These are phyloP conservation scores for Stigmatopora nigra DNA, from an alignment of 2,113 vertebrate genomes.

Conservation along the genomic window DNA sequence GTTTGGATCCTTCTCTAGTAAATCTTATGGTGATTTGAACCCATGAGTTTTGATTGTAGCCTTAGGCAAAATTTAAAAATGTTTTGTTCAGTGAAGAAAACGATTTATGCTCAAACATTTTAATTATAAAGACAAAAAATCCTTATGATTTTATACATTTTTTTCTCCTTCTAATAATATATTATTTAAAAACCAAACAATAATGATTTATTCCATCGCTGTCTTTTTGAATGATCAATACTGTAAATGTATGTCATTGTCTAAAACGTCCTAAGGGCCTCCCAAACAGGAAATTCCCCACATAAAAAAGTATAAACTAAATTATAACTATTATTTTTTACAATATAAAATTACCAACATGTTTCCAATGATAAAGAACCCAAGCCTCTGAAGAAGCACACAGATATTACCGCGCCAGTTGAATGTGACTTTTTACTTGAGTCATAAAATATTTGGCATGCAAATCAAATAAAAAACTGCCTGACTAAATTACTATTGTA, in stretches of 20 bases:
- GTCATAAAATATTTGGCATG: slow-evolving; percentile 59
- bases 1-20: no score
- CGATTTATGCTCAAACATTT: no score
- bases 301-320: slow-evolving; percentile 55
- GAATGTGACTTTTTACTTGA: slow-evolving; percentile 49
- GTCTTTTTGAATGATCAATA: slow-evolving; percentile 57
- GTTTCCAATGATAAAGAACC: slow-evolving; percentile 42
- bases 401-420: slow-evolving; percentile 50
- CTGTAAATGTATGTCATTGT: slow-evolving; percentile 62
- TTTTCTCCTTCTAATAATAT: no score
- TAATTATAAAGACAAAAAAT: no score
- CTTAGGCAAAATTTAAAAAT: no score
- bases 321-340: slow-evolving; percentile 57
- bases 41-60: no score
- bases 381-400: slow-evolving; percentile 28
- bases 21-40: no score
- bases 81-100: no score
- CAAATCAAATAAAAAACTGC: slow-evolving; percentile 52
- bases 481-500: slow-evolving; percentile 21
- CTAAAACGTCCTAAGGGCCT: slow-evolving; percentile 57
- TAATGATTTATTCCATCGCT: slow-evolving; percentile 25
- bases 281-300: slow-evolving; percentile 61
- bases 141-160: no score
- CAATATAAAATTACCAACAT: slow-evolving; percentile 31
- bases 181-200: background rate